Percentiles rank a stretch among this genome's conserved stretches.
These are phyloP conservation scores for Brotula barbata DNA, from an alignment of 2,797 vertebrate genomes.

Conservation along the genomic window DNA sequence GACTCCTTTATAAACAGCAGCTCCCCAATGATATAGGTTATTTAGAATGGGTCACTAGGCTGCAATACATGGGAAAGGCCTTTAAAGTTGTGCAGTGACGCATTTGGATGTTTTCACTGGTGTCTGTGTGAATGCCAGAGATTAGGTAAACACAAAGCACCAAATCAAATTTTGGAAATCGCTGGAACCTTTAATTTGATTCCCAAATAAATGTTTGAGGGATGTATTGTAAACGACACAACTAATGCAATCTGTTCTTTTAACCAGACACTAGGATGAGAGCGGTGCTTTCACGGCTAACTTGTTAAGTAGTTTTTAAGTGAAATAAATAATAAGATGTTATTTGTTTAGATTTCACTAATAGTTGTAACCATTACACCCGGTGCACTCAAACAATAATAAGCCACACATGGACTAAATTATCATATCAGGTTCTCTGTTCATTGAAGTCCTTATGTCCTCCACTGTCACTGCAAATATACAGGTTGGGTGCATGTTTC, in stretches of 20 bases:
- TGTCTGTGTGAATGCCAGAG: constrained; percentile 76
- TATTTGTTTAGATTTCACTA: constrained; percentile 43
- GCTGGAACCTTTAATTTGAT: constrained; percentile 82
- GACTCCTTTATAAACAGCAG: constrained; percentile 84
- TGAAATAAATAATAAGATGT: constrained; percentile 58
- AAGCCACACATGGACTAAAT: too few relatives aligned
- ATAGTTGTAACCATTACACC: constrained; percentile 23
- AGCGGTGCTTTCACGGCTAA: constrained; percentile 62
- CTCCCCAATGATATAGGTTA: constrained; percentile 83
- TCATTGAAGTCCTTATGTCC: not conserved
- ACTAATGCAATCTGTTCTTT: constrained; percentile 78
- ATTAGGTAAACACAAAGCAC: constrained; percentile 81
- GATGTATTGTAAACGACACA: constrained; percentile 73
- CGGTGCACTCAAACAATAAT: constrained; percentile 10
- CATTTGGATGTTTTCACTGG: constrained; percentile 82
- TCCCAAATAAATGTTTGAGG: constrained; percentile 75
- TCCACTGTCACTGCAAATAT: not conserved
- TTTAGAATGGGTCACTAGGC: constrained; percentile 91
- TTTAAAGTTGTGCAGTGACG: constrained; percentile 86
- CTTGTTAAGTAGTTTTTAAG: constrained; percentile 75
- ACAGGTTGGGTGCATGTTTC: not conserved
- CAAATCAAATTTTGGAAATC: constrained; percentile 79
- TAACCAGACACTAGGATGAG: constrained; percentile 51
- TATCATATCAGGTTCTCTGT: not conserved
- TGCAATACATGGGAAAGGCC: constrained; percentile 80